phyloP scores from a whole-genome alignment of 2,888 invertebrate species.

The Pollenia angustigena region DNA sequence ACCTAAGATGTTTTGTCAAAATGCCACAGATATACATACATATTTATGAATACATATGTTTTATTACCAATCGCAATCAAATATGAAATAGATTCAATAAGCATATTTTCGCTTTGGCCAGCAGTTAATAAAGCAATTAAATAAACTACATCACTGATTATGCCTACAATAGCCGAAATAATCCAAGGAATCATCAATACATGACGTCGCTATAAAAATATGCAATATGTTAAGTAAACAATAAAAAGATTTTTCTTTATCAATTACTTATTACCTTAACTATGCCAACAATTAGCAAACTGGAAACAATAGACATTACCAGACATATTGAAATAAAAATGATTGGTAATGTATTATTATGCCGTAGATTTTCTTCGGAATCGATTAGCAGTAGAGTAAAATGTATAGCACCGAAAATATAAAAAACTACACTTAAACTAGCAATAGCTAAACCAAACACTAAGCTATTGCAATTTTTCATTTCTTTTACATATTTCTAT shows the following conservation, averaged over 20 bases:
- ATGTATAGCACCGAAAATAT: slow-evolving; percentile 39
- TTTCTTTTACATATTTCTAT: neutral
- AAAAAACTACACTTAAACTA: slow-evolving; percentile 44
- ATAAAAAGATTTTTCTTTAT: neutral
- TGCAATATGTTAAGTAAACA: neutral
- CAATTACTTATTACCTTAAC: slow-evolving; percentile 37
- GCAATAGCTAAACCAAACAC: slow-evolving; percentile 45
- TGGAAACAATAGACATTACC: slow-evolving; percentile 40
- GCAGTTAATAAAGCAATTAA: slow-evolving; percentile 1
- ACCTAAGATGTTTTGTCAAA: too few species aligned
- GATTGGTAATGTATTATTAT: slow-evolving; percentile 10
- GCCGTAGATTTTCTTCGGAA: neutral
- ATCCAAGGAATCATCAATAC: slow-evolving; percentile 44
- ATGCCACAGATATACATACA: too few species aligned
- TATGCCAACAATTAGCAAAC: slow-evolving; percentile 47
- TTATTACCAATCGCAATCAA: slow-evolving; percentile 41
- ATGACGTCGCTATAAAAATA: slow-evolving; percentile 22
- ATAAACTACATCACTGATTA: slow-evolving; percentile 46
- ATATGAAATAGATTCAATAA: slow-evolving; percentile 29
- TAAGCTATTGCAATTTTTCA: slow-evolving; percentile 49
- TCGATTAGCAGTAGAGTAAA: slow-evolving; percentile 20
- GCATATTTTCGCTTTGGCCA: neutral
- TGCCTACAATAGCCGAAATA: slow-evolving; percentile 12
- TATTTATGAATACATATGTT: neutral
- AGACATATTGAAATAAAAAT: slow-evolving; percentile 34